phyloP scores from a whole-genome alignment of 1,140 invertebrate species.

The Drosophila malerkotliana region DNA sequence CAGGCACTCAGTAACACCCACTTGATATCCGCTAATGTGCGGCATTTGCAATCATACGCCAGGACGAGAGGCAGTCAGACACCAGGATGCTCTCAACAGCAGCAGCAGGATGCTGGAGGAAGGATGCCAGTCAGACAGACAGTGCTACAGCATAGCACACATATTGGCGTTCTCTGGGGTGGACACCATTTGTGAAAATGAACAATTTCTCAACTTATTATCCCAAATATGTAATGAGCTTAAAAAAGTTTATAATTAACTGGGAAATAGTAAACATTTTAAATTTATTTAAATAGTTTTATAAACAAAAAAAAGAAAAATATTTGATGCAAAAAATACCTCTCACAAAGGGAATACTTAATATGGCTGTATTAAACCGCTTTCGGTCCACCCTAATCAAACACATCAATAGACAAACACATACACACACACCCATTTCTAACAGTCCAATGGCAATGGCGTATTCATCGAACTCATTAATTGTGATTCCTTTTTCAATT shows the following conservation, averaged over 20 bases:
- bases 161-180: constrained; percentile 13
- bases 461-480: constrained; percentile 81
- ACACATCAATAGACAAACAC: constrained; percentile 3
- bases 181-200: constrained; percentile 3
- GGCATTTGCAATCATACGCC: constrained; percentile 81
- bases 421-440: constrained; percentile 15
- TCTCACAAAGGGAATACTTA: neutral
- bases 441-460: constrained; percentile 48
- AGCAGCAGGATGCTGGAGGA: constrained; percentile 25
- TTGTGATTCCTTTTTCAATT: constrained; percentile 80
- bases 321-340: too few species aligned
- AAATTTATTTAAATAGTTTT: neutral
- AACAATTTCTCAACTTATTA: neutral
- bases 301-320: neutral
- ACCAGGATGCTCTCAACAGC: constrained; percentile 45
- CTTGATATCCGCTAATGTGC: constrained; percentile 82
- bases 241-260: neutral
- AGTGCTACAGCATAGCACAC: constrained; percentile 5
- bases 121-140: constrained; percentile 46
- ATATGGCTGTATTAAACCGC: neutral
- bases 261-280: neutral
- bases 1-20: constrained; percentile 77
- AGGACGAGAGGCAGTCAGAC: constrained; percentile 52
- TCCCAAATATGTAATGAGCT: neutral
- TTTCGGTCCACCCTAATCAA: constrained; percentile 16